phyloP scores from a whole-genome alignment of 1,140 invertebrate genomes.

The Sitobion miscanthi region DNA sequence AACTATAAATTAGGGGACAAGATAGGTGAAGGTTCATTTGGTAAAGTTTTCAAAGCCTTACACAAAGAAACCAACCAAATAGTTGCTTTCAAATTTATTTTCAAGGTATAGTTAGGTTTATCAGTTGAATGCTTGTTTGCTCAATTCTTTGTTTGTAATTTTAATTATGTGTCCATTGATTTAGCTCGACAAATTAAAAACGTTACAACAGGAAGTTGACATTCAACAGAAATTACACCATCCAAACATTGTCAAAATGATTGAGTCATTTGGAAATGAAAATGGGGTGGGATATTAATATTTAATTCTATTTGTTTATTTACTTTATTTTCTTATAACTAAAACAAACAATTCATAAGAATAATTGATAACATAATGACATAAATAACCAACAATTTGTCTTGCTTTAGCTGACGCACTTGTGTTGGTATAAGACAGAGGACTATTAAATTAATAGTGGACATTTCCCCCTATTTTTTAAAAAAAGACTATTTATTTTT shows the following conservation, averaged over 20 bases:
- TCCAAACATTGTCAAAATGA: slow-evolving; percentile 94
- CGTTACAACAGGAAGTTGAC: slow-evolving; percentile 88
- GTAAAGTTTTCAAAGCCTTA: slow-evolving; percentile 94
- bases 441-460: too few relatives aligned
- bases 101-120: slow-evolving; percentile 72
- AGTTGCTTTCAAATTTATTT: slow-evolving; percentile 92
- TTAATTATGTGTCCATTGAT: background rate
- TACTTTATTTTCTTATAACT: background rate
- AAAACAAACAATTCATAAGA: background rate
- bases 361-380: background rate
- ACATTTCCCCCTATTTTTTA: too few relatives aligned
- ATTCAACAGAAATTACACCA: slow-evolving; percentile 89
- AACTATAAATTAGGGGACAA: slow-evolving; percentile 63
- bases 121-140: background rate
- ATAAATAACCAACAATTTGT: background rate
- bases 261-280: slow-evolving; percentile 93
- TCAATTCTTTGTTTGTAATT: background rate
- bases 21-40: slow-evolving; percentile 99
- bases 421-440: background rate
- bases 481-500: too few relatives aligned
- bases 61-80: slow-evolving; percentile 74
- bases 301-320: background rate
- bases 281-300: slow-evolving; percentile 79
- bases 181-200: slow-evolving; percentile 76
- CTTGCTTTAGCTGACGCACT: background rate